Evolutionary conservation across 2,888 invertebrate genomes (phyloP), one percentile per base, ranked within the genome.

Genomic region (Lithophane ornitopus): DNA sequence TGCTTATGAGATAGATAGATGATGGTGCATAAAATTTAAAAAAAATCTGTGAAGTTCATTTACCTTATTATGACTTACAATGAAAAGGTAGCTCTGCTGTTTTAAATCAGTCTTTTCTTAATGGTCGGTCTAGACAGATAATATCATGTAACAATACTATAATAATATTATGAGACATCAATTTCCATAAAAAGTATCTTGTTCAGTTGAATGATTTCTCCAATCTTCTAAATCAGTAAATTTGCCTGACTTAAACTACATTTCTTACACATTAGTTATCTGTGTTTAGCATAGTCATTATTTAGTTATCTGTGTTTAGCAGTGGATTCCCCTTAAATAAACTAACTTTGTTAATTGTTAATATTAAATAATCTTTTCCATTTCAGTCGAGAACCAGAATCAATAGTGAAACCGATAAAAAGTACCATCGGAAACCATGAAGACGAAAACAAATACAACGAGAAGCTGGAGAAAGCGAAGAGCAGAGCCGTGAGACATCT

Each of bases 401-500:
- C 97, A 86, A 92, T 98, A 80, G 97, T 98, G 0, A 97, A 97
- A 81, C 98, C 98, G 0, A 70, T 83, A 11, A 85, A 88, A 89
- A 84, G 78, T 28, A 70, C 84, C 1, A 28, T 76, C 2, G 89
- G 90, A 11, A 90, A 91, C 4, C 94, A 95, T 0, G 97, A 97
- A 79, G 97, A 98, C 77, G 97, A 98, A 59, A 98, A 98, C 90
- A 96, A 97, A 71, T 97, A 97, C 78, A 98, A 98, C 91, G 97
- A 97, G 87, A 97, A 97, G 78, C 87, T 97, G 46, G 98, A 98
- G 86, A 97, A 97, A 75, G 94, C 96, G 0, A 97, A 97, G 86
- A 95, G 97, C 61, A 97, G 95, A 90, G 98, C 98, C 0, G 97
- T 97, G 0, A 95, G 99, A n/a, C 98, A 99, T 92, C 94, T 99